These are phyloP conservation scores for Lasioglossum villosulum DNA, from an alignment of 2,888 invertebrate species.

Conservation along the genomic window DNA sequence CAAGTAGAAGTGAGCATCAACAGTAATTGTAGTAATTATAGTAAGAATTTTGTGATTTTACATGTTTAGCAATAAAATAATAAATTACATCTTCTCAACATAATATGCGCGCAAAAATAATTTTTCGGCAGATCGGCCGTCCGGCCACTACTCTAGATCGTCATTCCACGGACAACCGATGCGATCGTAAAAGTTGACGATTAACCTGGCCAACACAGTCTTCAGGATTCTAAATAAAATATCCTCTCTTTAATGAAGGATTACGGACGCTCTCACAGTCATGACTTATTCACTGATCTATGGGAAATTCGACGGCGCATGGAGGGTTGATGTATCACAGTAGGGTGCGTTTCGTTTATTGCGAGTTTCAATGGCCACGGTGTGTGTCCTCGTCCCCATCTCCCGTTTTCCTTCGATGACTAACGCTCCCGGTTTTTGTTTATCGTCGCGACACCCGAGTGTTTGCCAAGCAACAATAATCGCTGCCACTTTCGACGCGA, in stretches of 20 bases:
- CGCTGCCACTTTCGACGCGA: constrained; percentile 26
- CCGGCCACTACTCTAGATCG: neutral
- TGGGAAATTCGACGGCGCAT: constrained; percentile 45
- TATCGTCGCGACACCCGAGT: constrained; percentile 38
- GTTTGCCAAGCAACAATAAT: constrained; percentile 45
- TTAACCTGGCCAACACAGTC: neutral
- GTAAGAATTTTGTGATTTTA: no score
- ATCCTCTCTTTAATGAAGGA: constrained; percentile 41
- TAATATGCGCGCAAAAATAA: no score
- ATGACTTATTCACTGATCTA: constrained; percentile 36
- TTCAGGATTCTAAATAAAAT: constrained; percentile 13
- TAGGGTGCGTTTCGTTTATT: constrained; percentile 64
- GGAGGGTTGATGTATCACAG: constrained; percentile 36
- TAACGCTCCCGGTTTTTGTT: constrained; percentile 54
- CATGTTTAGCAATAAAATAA: no score
- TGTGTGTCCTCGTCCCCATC: constrained; percentile 45
- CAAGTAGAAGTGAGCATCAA: no score
- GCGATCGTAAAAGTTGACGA: neutral
- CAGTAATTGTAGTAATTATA: no score
- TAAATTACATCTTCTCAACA: no score
- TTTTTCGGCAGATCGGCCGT: no score
- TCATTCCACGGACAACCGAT: neutral
- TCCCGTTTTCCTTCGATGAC: constrained; percentile 56
- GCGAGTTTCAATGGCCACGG: constrained; percentile 42
- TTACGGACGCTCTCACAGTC: constrained; percentile 31